Evolutionary conservation across 2,113 vertebrate species (phyloP).

Genomic region (Pollimyrus isidori): DNA sequence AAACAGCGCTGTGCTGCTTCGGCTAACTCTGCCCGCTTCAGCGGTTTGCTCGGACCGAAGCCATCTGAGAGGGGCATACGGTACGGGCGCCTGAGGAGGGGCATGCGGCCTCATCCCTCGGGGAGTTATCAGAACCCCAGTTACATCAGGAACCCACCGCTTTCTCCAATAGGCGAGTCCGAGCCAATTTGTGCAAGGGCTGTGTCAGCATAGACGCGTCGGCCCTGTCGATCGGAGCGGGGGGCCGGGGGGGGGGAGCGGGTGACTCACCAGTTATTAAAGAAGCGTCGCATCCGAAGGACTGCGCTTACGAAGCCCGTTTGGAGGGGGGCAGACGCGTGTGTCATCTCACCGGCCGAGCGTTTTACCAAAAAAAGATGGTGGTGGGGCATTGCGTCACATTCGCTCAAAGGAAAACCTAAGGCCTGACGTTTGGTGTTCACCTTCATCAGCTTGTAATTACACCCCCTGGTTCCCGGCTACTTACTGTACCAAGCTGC

Average conservation of each 20-base stretch:
- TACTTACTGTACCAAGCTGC: background rate
- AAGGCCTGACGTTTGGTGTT: background rate
- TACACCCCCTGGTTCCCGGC: background rate
- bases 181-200: conserved; percentile 2
- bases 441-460: background rate
- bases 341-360: background rate
- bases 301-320: background rate
- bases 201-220: background rate
- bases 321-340: background rate
- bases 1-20: background rate
- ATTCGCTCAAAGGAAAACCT: background rate
- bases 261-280: conserved; percentile 11
- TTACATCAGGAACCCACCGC: background rate
- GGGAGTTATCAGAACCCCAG: background rate
- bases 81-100: background rate
- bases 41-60: background rate
- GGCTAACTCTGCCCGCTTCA: background rate
- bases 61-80: background rate
- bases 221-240: background rate
- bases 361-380: background rate
- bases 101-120: background rate
- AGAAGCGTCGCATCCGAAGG: background rate
- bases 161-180: background rate
- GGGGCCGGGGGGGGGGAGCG: too few relatives aligned
- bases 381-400: background rate